Conservation (phyloP, 2,113 vertebrate species). For the Eidolon helvum region DNA sequence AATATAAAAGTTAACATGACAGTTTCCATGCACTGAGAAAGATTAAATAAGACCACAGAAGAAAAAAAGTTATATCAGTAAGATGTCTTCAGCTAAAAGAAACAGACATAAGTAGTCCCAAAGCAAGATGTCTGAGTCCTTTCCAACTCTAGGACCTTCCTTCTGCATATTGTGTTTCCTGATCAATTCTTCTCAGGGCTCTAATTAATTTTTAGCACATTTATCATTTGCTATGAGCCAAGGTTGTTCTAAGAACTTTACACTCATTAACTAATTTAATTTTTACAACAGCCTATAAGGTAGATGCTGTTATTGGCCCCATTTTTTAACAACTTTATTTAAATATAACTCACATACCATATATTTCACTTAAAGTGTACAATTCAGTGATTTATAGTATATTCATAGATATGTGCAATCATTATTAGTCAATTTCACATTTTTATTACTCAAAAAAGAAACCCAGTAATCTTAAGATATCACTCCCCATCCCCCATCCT, state of each 20-base stretch:
- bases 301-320: neutral
- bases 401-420: neutral
- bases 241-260: neutral
- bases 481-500: neutral
- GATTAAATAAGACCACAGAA: neutral
- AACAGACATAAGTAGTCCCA: neutral
- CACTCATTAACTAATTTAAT: neutral
- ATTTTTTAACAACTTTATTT: neutral
- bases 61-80: neutral
- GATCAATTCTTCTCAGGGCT: neutral
- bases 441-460: neutral
- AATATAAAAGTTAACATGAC: neutral
- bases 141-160: neutral
- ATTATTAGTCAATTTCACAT: neutral
- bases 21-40: neutral
- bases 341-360: neutral
- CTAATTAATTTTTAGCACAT: neutral
- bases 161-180: neutral
- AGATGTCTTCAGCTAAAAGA: neutral
- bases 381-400: neutral
- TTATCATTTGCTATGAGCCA: neutral
- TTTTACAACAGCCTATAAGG: neutral
- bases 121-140: neutral
- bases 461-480: neutral
- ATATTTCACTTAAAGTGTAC: neutral